Base-by-base conservation (phyloP, 1,140 invertebrate genomes). In the Nixonia krombeini region DNA sequence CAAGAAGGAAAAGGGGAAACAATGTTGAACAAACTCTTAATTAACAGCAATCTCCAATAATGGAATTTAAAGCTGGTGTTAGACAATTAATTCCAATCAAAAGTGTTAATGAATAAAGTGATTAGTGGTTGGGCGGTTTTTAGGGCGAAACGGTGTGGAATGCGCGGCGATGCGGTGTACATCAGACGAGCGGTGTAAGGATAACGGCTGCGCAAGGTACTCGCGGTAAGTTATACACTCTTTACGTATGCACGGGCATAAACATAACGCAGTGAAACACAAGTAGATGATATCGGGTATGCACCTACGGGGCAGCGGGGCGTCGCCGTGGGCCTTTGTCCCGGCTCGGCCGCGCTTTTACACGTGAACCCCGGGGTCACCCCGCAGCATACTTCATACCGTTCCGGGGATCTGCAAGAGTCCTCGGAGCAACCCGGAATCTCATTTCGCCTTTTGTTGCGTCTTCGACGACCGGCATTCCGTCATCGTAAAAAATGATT, bases 181-280 rank as follows among this genome's bases (percentile, higher is more conserved):
- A 35, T 29, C 13, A 50, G 58, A 63, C 58, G 4, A 40, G n/a
- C 8, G 15, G 7, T 9, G 9, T n/a, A 55, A 73, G 53, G 62
- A 62, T 57, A 64, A 67, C 17, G 9, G 26, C 41, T n/a, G 13
- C 23, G 25, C 38, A 46, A 10, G 56, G 61, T 63, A 67, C 53
- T 65, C 42, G 56, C 53, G 49, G 57, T 46, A 57, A 70, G 51
- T 61, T 61, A 65, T 69, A 59, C 61, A 44, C 56, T 70, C 15
- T 53, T 76, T 73, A 72, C 71, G 73, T 78, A 78, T 78, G 72
- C 78, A 72, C 65, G 68, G 47, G 73, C 73, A 80, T 80, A 80
- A 80, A 76, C 78, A 82, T 81, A 84, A 82, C 74, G 78, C 72
- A 73, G 73, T 81, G 75, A 83, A 85, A 85, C 78, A 84, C 74